Evolutionary conservation across 2,113 vertebrate genomes (phyloP).

Genomic region (Chaenogobius annularis): DNA sequence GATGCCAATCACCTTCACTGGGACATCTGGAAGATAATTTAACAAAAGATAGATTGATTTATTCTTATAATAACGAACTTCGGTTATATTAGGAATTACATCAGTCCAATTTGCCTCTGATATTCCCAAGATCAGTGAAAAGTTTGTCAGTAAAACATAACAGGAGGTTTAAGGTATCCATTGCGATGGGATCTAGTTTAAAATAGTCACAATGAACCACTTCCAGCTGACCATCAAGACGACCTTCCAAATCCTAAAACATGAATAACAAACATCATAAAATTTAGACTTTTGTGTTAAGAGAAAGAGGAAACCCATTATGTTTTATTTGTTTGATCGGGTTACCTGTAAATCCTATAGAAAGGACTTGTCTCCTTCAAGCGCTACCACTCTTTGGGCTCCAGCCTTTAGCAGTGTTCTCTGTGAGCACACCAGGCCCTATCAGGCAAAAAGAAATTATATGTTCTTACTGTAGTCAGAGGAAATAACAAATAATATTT

Average conservation of each 20-base stretch:
- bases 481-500: not conserved
- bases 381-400: constrained; percentile 82
- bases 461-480: not conserved
- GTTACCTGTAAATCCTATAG: constrained; percentile 84
- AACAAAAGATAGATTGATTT: constrained; percentile 3
- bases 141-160: constrained; percentile 79
- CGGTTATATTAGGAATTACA: constrained; percentile 52
- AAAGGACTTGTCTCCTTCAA: constrained; percentile 83
- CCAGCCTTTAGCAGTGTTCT: constrained; percentile 83
- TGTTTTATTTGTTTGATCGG: not conserved
- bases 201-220: constrained; percentile 89
- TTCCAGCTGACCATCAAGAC: constrained; percentile 78
- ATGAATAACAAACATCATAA: not conserved
- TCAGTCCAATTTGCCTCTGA: constrained; percentile 80
- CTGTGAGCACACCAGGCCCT: constrained; percentile 92
- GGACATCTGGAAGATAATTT: constrained; percentile 74
- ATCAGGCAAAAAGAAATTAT: constrained; percentile 10
- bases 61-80: not conserved
- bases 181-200: constrained; percentile 79
- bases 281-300: not conserved
- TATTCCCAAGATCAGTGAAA: constrained; percentile 84
- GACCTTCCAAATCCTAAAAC: constrained; percentile 79
- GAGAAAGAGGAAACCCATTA: too few species aligned
- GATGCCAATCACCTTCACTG: constrained; percentile 87
- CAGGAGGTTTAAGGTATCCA: constrained; percentile 72